Evolutionary conservation across 2,797 vertebrate genomes (phyloP), one percentile per base, ranked within the genome.

Genomic region (Hyperoplus lanceolatus): DNA sequence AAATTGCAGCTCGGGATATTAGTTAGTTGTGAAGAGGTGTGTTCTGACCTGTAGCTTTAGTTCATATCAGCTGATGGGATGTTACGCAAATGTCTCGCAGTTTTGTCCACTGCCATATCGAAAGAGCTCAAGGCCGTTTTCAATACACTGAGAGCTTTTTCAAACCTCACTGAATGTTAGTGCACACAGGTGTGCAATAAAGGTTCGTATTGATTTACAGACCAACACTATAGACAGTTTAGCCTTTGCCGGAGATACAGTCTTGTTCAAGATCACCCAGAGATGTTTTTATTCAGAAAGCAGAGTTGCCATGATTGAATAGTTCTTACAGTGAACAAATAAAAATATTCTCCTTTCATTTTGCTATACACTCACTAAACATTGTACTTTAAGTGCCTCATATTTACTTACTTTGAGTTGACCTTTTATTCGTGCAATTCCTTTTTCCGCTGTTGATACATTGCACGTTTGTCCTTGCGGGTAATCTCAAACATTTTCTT

Each of bases 111-210:
- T 4, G 11, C 15, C 11, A 9, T 18, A 67, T 14, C 50, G 18
- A 66, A 63, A 53, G 14, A 62, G 63, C 11, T 67, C 46, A 68
- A 79, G 68, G 68, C 58, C 38, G 56, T 42, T 79, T 58, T 48
- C 6, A 62, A 18, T 14, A 57, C 64, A 67, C n/a, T 48, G n/a
- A 65, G 57, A 66, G n/a, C 48, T 72, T 68, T 70, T 63, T 73
- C 16, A n/a, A 1, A 60, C 29, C 9, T 8, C 48, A 14, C 58
- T 15, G 7, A 43, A 54, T n/a, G 6, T 56, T 5, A n/a, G 15
- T 18, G 13, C 13, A 5, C 38, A 64, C 63, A 60, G 53, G 21
- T 54, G 42, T 15, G 5, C 16, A 12, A 55, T 56, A 7, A 39
- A 55, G 58, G 48, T 55, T 8, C 42, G 8, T 21, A 57, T 64